phyloP scores from a whole-genome alignment of 1,140 invertebrate species.

The Agrypnia vestita region DNA sequence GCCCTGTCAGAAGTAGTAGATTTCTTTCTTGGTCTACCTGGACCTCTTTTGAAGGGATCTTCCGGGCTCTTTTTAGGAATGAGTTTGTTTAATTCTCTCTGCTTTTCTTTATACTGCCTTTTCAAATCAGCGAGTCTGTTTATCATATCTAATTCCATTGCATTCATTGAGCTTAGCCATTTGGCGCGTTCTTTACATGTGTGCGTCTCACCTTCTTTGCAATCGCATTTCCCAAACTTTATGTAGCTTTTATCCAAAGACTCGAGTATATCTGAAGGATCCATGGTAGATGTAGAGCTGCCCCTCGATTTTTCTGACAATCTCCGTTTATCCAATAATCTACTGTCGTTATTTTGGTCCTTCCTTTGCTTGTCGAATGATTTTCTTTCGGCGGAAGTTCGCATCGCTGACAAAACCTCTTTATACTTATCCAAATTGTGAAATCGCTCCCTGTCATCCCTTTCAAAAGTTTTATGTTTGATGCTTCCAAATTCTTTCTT shows the following conservation, averaged over 20 bases:
- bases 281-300: conserved; percentile 28
- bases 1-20: conserved; percentile 63
- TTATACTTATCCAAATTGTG: conserved; percentile 36
- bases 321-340: conserved; percentile 35
- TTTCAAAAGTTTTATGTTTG: conserved; percentile 20
- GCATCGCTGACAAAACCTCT: conserved; percentile 30
- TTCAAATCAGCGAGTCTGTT: conserved; percentile 85
- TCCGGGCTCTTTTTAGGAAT: conserved; percentile 73
- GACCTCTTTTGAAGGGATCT: conserved; percentile 66
- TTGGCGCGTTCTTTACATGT: conserved; percentile 66
- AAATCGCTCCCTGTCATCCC: conserved; percentile 10
- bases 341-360: conserved; percentile 33
- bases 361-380: conserved; percentile 52
- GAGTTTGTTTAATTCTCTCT: conserved; percentile 84
- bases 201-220: conserved; percentile 64
- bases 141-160: conserved; percentile 86
- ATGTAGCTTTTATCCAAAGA: conserved; percentile 37
- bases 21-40: conserved; percentile 66
- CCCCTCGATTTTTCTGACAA: conserved; percentile 47
- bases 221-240: conserved; percentile 49
- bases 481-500: conserved; percentile 32
- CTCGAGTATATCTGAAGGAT: conserved; percentile 38
- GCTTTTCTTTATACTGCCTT: conserved; percentile 86
- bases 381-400: conserved; percentile 54
- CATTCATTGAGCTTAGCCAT: conserved; percentile 70